Evolutionary conservation across 2,113 vertebrate species (phyloP).

Genomic region (Ranitomeya variabilis): DNA sequence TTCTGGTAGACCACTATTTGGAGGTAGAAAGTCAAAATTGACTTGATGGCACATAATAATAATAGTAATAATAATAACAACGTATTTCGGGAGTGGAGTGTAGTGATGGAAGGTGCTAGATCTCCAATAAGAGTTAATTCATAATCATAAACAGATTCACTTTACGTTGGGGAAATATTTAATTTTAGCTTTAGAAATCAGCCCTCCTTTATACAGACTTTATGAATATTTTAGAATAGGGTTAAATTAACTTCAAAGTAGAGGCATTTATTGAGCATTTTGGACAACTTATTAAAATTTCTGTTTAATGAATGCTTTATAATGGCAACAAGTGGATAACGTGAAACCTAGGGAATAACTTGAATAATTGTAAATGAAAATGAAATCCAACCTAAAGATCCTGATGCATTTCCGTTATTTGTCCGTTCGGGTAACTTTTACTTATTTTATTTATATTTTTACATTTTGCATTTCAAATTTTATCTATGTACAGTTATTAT

Average conservation of each 20-base stretch:
- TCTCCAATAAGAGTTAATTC: neutral
- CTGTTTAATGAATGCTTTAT: constrained; percentile 38
- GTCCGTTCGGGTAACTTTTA: neutral
- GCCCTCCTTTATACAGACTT: constrained; percentile 34
- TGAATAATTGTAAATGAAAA: neutral
- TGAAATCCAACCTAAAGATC: neutral
- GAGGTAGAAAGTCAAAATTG: no score
- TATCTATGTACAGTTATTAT: neutral
- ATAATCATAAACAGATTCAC: neutral
- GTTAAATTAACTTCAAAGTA: constrained; percentile 22
- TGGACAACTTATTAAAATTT: constrained; percentile 52
- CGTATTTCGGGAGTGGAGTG: no score
- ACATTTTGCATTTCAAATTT: neutral
- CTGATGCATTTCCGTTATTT: neutral
- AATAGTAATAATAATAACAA: no score
- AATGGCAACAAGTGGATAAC: constrained; percentile 26
- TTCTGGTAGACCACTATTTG: no score
- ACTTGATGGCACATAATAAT: no score
- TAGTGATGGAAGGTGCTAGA: neutral
- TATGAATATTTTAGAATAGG: constrained; percentile 32
- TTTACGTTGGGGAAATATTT: constrained; percentile 11
- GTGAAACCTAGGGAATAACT: neutral
- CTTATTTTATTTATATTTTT: neutral
- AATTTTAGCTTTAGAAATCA: constrained; percentile 22
- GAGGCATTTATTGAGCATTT: constrained; percentile 39